A percentile compares a stretch with the other conserved stretches of the same genome.
phyloP scores from a whole-genome alignment of 2,113 vertebrate species.

The Larimichthys polyactis region DNA sequence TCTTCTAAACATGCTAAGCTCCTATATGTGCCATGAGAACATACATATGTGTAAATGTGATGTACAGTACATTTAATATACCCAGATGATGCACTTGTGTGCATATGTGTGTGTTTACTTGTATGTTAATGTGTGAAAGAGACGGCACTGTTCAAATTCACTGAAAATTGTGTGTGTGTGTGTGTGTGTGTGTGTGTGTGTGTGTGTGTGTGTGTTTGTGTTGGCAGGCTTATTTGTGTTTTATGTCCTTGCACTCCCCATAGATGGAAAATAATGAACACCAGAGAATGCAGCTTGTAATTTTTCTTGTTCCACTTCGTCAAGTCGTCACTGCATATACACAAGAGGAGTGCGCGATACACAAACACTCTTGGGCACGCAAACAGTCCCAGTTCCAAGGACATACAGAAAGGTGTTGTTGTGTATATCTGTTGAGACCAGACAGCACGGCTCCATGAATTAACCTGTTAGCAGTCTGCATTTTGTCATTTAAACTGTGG shows the following conservation, averaged over 20 bases:
- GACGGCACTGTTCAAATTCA: neutral
- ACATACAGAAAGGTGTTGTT: constrained; percentile 68
- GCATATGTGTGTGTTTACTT: neutral
- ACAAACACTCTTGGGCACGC: constrained; percentile 69
- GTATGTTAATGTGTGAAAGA: constrained; percentile 1
- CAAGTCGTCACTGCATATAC: constrained; percentile 56
- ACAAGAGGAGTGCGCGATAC: constrained; percentile 50
- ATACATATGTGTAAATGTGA: neutral
- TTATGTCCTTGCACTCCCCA: constrained; percentile 22
- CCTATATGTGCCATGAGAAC: neutral
- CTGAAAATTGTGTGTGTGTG: neutral
- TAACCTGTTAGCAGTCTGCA: constrained; percentile 40
- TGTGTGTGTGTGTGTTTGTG: neutral
- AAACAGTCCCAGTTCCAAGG: constrained; percentile 63
- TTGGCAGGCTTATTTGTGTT: constrained; percentile 53
- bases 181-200: neutral
- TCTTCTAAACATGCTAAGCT: constrained; percentile 9
- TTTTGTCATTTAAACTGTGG: constrained; percentile 35
- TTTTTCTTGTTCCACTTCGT: constrained; percentile 64
- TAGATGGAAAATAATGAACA: constrained; percentile 63
- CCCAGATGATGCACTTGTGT: neutral
- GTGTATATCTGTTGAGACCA: constrained; percentile 61
- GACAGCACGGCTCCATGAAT: constrained; percentile 54
- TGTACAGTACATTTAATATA: neutral
- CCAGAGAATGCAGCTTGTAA: constrained; percentile 53